Evolutionary conservation across 1,140 invertebrate species (phyloP).

Genomic region (Aphaenogaster ashmeadi): DNA sequence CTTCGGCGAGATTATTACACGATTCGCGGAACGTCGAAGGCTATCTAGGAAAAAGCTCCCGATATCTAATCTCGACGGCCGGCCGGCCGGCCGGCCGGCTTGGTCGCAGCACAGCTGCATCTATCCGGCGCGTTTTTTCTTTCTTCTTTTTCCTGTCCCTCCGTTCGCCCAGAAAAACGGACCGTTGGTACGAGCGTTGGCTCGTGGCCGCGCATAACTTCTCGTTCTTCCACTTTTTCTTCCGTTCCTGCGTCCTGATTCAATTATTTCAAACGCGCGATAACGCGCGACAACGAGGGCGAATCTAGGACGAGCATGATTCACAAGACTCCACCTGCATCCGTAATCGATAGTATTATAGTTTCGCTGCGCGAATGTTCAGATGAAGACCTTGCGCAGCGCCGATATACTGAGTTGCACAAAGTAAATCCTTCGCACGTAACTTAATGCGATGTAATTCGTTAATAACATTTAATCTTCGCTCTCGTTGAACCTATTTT

Average conservation of each 20-base stretch:
- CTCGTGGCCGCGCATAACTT: neutral
- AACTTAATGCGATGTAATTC: neutral
- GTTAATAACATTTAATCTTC: neutral
- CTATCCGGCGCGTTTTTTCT: constrained; percentile 64
- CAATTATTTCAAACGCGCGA: constrained; percentile 65
- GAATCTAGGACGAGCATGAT: constrained; percentile 31
- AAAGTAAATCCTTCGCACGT: neutral
- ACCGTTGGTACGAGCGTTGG: neutral
- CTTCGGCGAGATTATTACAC: constrained; percentile 76
- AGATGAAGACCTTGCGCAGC: neutral
- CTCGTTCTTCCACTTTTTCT: constrained; percentile 1
- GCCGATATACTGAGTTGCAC: neutral
- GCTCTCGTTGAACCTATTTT: neutral
- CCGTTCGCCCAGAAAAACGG: neutral
- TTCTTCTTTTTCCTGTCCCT: neutral
- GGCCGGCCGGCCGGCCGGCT: constrained; percentile 26
- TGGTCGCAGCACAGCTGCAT: constrained; percentile 66
- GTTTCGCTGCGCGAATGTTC: neutral
- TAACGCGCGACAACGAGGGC: constrained; percentile 44
- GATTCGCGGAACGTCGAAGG: constrained; percentile 75
- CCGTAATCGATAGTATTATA: neutral
- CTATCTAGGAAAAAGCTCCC: constrained; percentile 70
- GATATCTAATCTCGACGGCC: constrained; percentile 74
- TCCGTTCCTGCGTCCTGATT: neutral
- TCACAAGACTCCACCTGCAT: constrained; percentile 8